These are phyloP conservation scores for Dendrocopos noguchii DNA, from an alignment of 2,113 vertebrate species.

Conservation along the genomic window DNA sequence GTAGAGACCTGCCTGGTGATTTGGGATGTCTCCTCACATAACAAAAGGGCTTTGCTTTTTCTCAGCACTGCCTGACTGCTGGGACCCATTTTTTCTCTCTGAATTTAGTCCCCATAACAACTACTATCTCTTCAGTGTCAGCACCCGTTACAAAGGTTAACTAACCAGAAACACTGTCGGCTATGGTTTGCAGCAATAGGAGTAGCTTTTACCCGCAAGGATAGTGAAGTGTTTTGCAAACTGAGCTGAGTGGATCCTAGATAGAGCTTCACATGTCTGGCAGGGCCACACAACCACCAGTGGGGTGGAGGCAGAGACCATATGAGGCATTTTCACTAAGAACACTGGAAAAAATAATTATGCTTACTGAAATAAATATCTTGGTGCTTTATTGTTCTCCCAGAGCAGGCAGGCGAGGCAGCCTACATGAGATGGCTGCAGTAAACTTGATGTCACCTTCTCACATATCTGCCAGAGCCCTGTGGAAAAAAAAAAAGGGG, in stretches of 20 bases:
- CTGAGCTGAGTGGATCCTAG: not conserved
- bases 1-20: not conserved
- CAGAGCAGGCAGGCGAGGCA: not conserved
- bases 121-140: not conserved
- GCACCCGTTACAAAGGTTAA: not conserved
- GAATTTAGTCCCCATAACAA: not conserved
- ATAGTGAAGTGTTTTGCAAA: not conserved
- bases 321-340: conserved; percentile 3
- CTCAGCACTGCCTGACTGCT: not conserved
- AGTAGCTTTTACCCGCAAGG: not conserved
- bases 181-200: not conserved
- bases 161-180: not conserved
- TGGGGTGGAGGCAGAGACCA: conserved; percentile 24
- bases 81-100: not conserved
- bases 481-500: not conserved
- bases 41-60: conserved; percentile 16
- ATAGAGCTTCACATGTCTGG: not conserved
- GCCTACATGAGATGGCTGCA: not conserved
- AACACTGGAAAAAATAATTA: conserved; percentile 40
- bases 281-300: not conserved
- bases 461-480: not conserved
- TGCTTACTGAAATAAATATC: conserved; percentile 28
- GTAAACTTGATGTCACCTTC: not conserved
- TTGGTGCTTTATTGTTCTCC: conserved; percentile 28
- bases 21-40: not conserved